Evolutionary conservation across 1,140 invertebrate genomes (phyloP), one percentile per base, ranked within the genome.

Genomic region (Holcopasites calliopsidis): DNA sequence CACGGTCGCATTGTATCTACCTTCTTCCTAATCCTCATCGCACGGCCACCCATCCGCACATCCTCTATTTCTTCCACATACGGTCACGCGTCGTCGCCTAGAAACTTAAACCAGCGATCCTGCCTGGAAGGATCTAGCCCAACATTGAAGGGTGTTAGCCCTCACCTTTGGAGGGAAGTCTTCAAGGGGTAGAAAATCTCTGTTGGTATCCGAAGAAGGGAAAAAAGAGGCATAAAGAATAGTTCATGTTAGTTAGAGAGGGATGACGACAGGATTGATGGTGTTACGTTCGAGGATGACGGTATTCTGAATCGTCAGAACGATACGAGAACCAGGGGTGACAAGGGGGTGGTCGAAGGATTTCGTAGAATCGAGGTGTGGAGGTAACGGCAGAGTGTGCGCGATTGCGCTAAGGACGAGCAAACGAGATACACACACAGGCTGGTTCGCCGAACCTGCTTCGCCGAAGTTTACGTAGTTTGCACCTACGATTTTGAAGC

Each of bases 381-480:
- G 77, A 75, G 74, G 78, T 50, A 66, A 62, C 28, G 47, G 65
- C 42, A 49, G 55, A 66, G 68, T 57, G 31, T 71, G 79, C 52
- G 72, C 60, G 61, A 74, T n/a, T 74, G 64, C 64, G 72, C 72
- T 64, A 55, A 79, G 81, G 80, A 77, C 62, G 88, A 88, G 82
- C 83, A 85, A 89, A 87, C 84, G 87, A 88, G 85, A 26, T 64
- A 57, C 55, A 64, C 38, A 61, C 16, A 23, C 61, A 78, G n/a
- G n/a, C n/a, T n/a, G n/a, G n/a, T n/a, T n/a, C n/a, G n/a, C n/a
- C n/a, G n/a, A n/a, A n/a, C n/a, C n/a, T n/a, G n/a, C n/a, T n/a
- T n/a, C n/a, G n/a, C n/a, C n/a, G n/a, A n/a, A n/a, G n/a, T n/a
- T n/a, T n/a, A n/a, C n/a, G n/a, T n/a, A n/a, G n/a, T n/a, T n/a